Base-by-base conservation (phyloP, 2,888 invertebrate species). In the Meloe dianella region DNA sequence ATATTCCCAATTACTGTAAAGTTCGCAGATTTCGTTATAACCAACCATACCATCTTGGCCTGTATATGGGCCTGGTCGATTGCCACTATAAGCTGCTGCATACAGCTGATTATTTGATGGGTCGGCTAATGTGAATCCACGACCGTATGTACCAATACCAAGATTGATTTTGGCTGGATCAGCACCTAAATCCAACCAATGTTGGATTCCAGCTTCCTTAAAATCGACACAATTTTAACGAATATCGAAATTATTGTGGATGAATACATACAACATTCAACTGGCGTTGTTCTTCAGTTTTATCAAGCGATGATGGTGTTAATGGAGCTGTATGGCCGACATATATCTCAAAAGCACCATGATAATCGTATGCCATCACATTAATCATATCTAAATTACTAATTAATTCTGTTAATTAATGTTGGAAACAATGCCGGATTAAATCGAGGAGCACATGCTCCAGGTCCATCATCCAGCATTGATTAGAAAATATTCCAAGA, bases 131-230 rank as follows among this genome's bases (percentile, higher is more conserved):
- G 86, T 89, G 73, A 90, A 94, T 0, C 89, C 86, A 62, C 89
- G 86, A 0, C 92, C 94, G 71, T 92, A 94, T 7, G 89, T 85
- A 0, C 90, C 90, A 32, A 93, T 81, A 0, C 94, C 94, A 0
- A 94, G 71, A 0, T 90, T 83, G 0, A 94, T 73, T 79, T 94
- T 94, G 1, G 87, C 82, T 0, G 87, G 82, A 2, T 86, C 84
- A 0, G 88, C 88, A 12, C 90, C 90, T 69, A 85, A 17, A 57
- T 60, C 27, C 27, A 64, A 12, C 56, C 60, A 63, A 57, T 57
- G 27, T 22, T 24, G 75, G 7, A 89, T 81, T 5, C 85, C 82
- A 60, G 80, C 83, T 64, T 86, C 79, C 86, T 87, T 58, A 57
- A 73, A 72, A 64, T n/a, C 35, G 14, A 14, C 32, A 32, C 10